phyloP scores from a whole-genome alignment of 2,113 vertebrate genomes.

The Lamprologus speciosus region DNA sequence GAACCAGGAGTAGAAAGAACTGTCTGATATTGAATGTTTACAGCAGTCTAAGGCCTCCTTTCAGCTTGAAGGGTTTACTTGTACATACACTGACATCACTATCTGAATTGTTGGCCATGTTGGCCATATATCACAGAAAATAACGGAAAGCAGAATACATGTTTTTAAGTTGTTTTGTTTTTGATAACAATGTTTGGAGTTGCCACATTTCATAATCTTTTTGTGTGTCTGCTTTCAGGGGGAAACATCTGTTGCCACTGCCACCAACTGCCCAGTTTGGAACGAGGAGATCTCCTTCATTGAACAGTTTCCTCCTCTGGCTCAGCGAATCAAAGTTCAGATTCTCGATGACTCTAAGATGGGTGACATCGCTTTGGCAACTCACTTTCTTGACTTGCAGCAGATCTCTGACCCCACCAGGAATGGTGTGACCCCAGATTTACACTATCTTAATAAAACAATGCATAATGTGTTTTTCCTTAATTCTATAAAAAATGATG shows the following conservation, averaged over 20 bases:
- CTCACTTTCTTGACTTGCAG: slow-evolving; percentile 84
- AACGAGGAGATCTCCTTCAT: slow-evolving; percentile 91
- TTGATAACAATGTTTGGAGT: neutral
- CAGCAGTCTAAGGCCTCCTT: neutral
- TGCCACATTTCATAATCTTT: neutral
- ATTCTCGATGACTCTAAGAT: slow-evolving; percentile 83
- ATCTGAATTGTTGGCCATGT: neutral
- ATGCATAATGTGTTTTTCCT: neutral
- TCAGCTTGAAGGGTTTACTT: neutral
- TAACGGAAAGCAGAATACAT: neutral
- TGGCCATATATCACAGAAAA: neutral
- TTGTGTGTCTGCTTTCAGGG: slow-evolving; percentile 66
- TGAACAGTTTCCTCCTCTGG: slow-evolving; percentile 89
- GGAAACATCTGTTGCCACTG: slow-evolving; percentile 79
- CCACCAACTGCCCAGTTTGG: slow-evolving; percentile 78
- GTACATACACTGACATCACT: neutral
- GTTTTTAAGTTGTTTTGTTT: neutral
- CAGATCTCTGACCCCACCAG: slow-evolving; percentile 85
- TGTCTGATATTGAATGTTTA: neutral
- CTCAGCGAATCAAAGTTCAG: slow-evolving; percentile 82
- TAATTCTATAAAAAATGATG: neutral
- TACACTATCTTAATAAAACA: neutral
- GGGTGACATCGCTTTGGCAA: slow-evolving; percentile 79
- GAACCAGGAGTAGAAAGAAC: neutral
- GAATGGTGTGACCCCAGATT: slow-evolving; percentile 65